Percentiles rank a stretch among this genome's conserved stretches.
Conservation (phyloP, 2,113 vertebrate genomes). For the Centropus unirufus region DNA sequence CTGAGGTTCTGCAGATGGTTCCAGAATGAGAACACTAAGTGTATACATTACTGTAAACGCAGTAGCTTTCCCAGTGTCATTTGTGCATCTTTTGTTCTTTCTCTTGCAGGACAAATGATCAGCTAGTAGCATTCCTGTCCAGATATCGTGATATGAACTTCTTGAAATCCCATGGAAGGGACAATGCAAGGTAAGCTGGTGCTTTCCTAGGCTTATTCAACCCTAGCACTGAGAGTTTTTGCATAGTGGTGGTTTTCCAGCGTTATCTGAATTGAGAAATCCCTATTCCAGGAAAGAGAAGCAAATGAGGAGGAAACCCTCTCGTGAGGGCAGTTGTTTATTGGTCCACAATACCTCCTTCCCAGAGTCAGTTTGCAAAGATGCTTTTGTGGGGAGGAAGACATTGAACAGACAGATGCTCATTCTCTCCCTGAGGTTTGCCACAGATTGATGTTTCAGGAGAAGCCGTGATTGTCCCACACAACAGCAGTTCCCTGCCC, state of each 20-base stretch:
- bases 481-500: background rate
- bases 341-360: background rate
- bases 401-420: background rate
- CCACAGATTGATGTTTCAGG: rapidly evolving
- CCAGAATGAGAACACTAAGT: background rate
- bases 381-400: background rate
- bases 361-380: background rate
- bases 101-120: constrained; percentile 90
- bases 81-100: background rate
- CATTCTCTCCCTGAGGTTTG: background rate
- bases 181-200: constrained; percentile 91
- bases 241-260: background rate
- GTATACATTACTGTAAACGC: too few species aligned
- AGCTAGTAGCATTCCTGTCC: constrained; percentile 95
- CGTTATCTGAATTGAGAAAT: background rate
- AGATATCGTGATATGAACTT: constrained; percentile 98
- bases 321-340: background rate
- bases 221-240: background rate
- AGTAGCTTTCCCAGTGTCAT: background rate
- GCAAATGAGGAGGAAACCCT: background rate
- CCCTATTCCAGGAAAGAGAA: background rate
- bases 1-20: background rate
- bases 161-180: constrained; percentile 96
- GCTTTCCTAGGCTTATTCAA: background rate
- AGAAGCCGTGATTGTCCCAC: background rate